Percentiles rank a stretch among this genome's conserved stretches.
phyloP scores from a whole-genome alignment of 2,113 vertebrate species.

The Gnathochromis pfefferi region DNA sequence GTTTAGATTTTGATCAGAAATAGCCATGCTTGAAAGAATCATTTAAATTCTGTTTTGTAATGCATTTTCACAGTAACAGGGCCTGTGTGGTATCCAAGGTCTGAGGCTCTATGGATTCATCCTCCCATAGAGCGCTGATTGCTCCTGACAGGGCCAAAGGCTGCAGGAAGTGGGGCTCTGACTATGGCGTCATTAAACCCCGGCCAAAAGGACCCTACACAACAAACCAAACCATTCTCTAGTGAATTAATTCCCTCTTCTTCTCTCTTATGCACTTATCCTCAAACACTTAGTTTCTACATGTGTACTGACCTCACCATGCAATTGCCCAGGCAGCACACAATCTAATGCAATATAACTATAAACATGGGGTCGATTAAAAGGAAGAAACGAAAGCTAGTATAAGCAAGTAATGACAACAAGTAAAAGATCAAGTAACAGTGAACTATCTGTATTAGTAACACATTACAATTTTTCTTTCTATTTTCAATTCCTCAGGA shows the following conservation, averaged over 20 bases:
- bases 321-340: background rate
- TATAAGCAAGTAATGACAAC: background rate
- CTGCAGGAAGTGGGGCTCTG: conserved; percentile 1
- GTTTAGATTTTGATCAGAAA: background rate
- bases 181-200: conserved; percentile 4
- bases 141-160: conserved; percentile 25
- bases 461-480: background rate
- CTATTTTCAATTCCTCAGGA: background rate
- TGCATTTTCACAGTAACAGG: background rate
- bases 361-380: background rate
- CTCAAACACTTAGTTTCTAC: background rate
- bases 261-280: background rate
- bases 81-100: background rate
- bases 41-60: background rate
- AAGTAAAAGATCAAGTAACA: background rate
- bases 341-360: background rate
- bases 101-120: background rate
- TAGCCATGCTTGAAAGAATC: background rate
- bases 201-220: background rate
- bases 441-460: background rate
- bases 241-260: background rate
- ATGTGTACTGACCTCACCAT: background rate
- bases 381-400: background rate
- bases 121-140: conserved; percentile 12
- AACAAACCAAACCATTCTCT: background rate